These are phyloP conservation scores for Drosophila setosimentum DNA, from an alignment of 2,888 invertebrate species.

Conservation along the genomic window DNA sequence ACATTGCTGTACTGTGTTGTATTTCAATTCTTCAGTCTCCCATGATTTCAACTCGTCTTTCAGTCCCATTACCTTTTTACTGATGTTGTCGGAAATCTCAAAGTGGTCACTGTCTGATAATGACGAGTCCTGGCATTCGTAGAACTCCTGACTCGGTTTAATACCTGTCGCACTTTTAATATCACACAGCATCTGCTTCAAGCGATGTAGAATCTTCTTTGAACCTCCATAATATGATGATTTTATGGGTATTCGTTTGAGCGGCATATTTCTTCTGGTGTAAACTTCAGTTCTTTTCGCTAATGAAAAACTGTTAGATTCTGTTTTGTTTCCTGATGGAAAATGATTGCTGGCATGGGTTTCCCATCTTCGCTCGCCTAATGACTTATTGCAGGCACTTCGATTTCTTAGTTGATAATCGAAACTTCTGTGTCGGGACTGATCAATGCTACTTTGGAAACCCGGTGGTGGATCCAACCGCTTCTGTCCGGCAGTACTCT, in stretches of 20 bases:
- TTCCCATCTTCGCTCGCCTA: neutral
- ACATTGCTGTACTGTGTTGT: neutral
- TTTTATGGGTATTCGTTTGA: neutral
- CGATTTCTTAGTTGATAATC: neutral
- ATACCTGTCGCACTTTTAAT: neutral
- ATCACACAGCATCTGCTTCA: conserved; percentile 1
- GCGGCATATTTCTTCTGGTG: neutral
- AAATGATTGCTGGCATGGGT: neutral
- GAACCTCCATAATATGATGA: neutral
- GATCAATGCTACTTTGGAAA: neutral
- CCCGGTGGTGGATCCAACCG: neutral
- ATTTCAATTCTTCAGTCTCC: rapidly evolving
- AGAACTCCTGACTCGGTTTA: neutral
- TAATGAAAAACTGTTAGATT: neutral
- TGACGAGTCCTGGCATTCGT: conserved; percentile 4
- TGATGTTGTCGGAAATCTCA: neutral
- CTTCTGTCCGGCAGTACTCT: neutral
- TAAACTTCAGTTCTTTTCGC: neutral
- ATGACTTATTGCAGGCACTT: too few species aligned
- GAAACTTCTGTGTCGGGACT: neutral
- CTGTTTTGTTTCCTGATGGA: neutral
- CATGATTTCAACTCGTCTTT: neutral
- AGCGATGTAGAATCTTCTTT: neutral
- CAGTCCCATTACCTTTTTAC: neutral
- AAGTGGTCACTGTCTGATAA: neutral